Conservation (phyloP, 2,888 invertebrate genomes). For the Cephus pulcher region DNA sequence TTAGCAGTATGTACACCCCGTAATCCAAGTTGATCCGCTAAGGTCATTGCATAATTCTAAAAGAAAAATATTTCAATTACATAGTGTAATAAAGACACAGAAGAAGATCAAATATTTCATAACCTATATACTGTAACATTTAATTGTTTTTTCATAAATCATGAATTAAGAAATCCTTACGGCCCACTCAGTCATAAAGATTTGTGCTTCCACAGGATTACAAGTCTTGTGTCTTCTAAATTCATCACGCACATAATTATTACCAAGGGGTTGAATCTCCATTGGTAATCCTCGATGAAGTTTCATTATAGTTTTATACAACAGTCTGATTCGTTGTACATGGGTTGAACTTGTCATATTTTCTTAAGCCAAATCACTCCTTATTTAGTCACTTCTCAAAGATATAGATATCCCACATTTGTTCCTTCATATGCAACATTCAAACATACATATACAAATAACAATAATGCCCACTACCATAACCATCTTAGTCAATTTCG, state of each 20-base stretch:
- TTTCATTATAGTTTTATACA: conserved; percentile 84
- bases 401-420: neutral
- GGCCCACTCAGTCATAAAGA: conserved; percentile 91
- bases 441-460: neutral
- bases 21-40: conserved; percentile 81
- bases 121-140: neutral
- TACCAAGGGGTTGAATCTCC: conserved; percentile 78
- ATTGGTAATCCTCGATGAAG: conserved; percentile 82
- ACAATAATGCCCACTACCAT: neutral
- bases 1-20: conserved; percentile 72
- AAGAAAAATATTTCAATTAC: conserved; percentile 44
- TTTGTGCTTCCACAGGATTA: conserved; percentile 75
- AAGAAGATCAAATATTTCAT: neutral
- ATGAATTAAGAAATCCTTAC: conserved; percentile 68
- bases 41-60: conserved; percentile 81
- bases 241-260: conserved; percentile 84
- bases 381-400: neutral
- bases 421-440: neutral
- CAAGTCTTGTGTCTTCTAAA: conserved; percentile 87
- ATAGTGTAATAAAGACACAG: neutral
- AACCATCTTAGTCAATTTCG: neutral
- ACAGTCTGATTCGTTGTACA: conserved; percentile 73
- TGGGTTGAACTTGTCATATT: conserved; percentile 66
- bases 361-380: neutral
- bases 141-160: neutral